Percentiles rank a stretch among this genome's conserved stretches.
Evolutionary conservation across 35 echinoderm and acorn worm species (phyloP).

Genomic region (Apostichopus parvimensis): DNA sequence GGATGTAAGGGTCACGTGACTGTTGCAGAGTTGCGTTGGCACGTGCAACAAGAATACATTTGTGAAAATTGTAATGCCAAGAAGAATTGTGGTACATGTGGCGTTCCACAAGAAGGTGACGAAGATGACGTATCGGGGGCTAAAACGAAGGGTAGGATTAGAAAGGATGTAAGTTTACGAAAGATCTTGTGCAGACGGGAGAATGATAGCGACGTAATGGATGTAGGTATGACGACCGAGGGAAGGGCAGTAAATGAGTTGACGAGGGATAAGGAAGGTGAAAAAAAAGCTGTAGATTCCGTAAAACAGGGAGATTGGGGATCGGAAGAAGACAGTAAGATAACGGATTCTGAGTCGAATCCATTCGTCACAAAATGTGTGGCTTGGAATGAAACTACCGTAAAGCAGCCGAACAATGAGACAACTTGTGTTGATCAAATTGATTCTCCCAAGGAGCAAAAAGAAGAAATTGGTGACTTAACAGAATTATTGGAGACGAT

Average conservation of each 20-base stretch:
- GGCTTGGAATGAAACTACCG: conserved; percentile 50
- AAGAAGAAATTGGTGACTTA: conserved; percentile 14
- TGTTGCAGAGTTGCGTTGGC: neutral
- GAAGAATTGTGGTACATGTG: neutral
- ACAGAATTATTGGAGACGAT: conserved; percentile 41
- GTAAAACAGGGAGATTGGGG: neutral
- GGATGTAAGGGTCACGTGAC: conserved; percentile 1
- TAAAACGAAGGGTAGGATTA: too few relatives aligned
- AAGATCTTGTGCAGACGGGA: too few relatives aligned
- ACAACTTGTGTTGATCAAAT: neutral
- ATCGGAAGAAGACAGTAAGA: neutral
- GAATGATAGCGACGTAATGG: too few relatives aligned
- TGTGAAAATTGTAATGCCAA: neutral
- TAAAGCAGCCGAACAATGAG: neutral
- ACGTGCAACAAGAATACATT: neutral
- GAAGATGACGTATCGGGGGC: neutral
- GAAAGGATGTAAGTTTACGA: too few relatives aligned
- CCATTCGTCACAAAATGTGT: conserved; percentile 54
- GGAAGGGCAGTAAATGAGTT: too few relatives aligned
- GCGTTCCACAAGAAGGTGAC: neutral
- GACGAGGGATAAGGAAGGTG: too few relatives aligned
- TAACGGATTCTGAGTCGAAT: neutral
- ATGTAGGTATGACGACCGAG: too few relatives aligned
- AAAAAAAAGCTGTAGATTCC: neutral
- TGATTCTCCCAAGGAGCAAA: neutral